Percentiles rank a stretch among this genome's conserved stretches.
Conservation (phyloP, 2,113 vertebrate genomes). For the Ptilonorhynchus violaceus region DNA sequence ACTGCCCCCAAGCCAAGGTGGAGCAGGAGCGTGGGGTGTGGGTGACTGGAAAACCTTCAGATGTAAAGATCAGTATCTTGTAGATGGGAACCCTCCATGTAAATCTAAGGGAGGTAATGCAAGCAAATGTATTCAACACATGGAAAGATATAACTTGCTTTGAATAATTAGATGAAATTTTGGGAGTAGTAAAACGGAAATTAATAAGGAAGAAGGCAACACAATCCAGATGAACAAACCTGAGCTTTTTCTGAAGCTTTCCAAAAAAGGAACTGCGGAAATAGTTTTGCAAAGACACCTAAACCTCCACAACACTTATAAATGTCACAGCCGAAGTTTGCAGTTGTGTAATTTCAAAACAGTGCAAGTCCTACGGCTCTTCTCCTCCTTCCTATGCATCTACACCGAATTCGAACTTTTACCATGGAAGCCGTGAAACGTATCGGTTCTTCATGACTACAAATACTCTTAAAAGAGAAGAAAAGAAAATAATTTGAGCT, state of each 20-base stretch:
- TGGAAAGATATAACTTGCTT: neutral
- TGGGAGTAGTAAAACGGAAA: neutral
- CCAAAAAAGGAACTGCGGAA: neutral
- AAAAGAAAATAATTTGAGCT: neutral
- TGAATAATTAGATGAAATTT: neutral
- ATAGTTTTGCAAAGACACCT: neutral
- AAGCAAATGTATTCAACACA: neutral
- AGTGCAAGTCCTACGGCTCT: fast-evolving
- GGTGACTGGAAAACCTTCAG: neutral
- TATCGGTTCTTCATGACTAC: neutral
- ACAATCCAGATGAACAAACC: neutral
- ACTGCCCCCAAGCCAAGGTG: neutral
- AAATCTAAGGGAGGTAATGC: neutral
- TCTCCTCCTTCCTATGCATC: neutral
- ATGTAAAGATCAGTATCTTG: neutral
- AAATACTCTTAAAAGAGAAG: neutral
- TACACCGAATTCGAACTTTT: neutral
- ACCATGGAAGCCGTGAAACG: neutral
- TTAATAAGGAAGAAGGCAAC: neutral
- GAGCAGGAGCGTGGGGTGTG: neutral
- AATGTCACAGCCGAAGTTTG: neutral
- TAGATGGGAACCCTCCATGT: neutral
- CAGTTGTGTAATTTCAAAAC: neutral
- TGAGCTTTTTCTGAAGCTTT: neutral
- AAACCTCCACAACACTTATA: neutral